Evolutionary conservation across 2,113 vertebrate genomes (phyloP), one percentile per base, ranked within the genome.

Genomic region (Chlorodrepanis virens): DNA sequence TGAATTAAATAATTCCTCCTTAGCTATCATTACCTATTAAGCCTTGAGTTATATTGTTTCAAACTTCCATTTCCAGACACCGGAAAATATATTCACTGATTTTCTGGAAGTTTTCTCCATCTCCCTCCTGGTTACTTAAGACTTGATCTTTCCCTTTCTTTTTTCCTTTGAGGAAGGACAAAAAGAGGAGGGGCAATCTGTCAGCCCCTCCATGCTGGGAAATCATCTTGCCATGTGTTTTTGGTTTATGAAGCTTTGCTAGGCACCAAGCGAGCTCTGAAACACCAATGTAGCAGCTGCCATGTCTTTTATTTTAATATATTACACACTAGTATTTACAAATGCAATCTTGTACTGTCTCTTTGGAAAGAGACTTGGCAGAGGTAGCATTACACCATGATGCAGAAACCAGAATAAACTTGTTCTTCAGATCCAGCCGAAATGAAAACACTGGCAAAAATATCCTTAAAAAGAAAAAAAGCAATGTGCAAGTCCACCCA

Each of bases 331-430:
- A 22, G 22, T 40, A 68, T 79, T 96, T 65, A 92, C 50, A 94
- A 94, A 94, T 28, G 21, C 50, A 69, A 90, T 50, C 28, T 94
- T 88, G 59, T 53, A 49, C 52, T 59, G 70, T 78, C 67, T 70
- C 22, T 70, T 37, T 80, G 68, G 54, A 89, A 94, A 22, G 57
- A 89, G 81, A 47, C 35, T 89, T 50, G 83, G 40, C 31, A 75
- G 84, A 72, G 70, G 77, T 14, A 61, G 22, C 67, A 77, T 64
- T 93, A 78, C 27, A 57, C 22, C 33, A 8, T 39, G 67, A 91
- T 22, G 20, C 64, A 96, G 50, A 96, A 82, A 71, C 13, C 4
- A 28, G 90, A 57, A 93, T n/a, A 93, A 96, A 76, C n/a, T 12
- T 45, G 29, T 60, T 81, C 33, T 83, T 71, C 74, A 60, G 63